Conservation (phyloP, 1,140 invertebrate genomes). For the Ooceraea biroi region DNA sequence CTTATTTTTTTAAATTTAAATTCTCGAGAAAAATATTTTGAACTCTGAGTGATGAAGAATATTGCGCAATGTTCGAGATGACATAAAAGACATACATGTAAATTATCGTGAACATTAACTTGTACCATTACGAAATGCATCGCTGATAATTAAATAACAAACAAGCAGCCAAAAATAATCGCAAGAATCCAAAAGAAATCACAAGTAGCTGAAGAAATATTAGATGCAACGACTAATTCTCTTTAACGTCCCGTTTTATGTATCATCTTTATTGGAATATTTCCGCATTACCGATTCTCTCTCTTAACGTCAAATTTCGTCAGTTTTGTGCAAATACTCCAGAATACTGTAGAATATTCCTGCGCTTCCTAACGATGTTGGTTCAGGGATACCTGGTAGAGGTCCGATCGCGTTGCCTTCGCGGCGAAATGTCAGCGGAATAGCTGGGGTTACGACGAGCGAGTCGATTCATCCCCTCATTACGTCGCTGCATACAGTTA, state of each 20-base stretch:
- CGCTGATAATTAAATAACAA: not conserved
- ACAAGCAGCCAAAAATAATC: no score
- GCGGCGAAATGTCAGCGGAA: constrained; percentile 42
- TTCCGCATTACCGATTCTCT: not conserved
- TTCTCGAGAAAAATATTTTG: not conserved
- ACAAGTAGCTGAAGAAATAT: no score
- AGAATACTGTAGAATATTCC: not conserved
- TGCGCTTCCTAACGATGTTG: not conserved
- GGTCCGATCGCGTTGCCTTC: not conserved
- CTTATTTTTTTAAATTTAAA: not conserved
- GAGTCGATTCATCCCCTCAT: constrained; percentile 41
- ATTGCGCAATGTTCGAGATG: not conserved
- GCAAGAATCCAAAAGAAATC: no score
- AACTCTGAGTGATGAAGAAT: not conserved
- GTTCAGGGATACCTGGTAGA: constrained; percentile 27
- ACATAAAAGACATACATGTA: not conserved
- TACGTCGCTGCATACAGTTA: constrained; percentile 29
- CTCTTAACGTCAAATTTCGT: not conserved
- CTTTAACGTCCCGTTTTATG: not conserved
- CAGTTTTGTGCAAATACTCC: constrained; percentile 26
- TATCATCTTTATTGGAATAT: constrained; percentile 26
- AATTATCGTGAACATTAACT: not conserved
- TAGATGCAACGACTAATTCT: not conserved
- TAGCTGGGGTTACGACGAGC: not conserved
- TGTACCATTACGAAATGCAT: not conserved